Evolutionary conservation across 2,113 vertebrate species (phyloP), one percentile per base, ranked within the genome.

Genomic region (Sebastes fasciatus): DNA sequence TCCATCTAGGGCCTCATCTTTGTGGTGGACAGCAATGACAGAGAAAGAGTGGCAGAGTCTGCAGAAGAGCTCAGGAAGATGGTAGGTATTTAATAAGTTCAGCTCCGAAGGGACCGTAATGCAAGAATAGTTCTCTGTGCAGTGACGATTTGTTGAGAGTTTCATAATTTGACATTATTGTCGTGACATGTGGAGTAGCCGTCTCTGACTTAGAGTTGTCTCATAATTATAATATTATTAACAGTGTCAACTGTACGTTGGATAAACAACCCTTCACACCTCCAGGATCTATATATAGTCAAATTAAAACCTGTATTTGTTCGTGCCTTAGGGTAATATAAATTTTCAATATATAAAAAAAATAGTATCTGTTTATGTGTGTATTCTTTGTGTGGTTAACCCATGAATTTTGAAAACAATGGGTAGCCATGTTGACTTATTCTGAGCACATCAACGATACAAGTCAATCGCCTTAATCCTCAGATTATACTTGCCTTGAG

Each of bases 1-100:
- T 45, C 2, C 23, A 26, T 77, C 0, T 75, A 99, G 97, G 98
- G 97, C 71, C 96, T 98, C 78, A 98, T 98, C 95, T 99, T 98
- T 46, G 98, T 99, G 81, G 97, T 98, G 86, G 98, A 99, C 95
- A 98, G 97, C 86, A 98, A 98, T 1, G 97, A 99, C 94, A 92
- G 96, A 55, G 98, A 99, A 86, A 92, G 98, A 80, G 96, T 98
- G 77, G 91, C 95, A 12, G 98, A 99, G 82, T 97, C 97, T 52
- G 91, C 96, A 1, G 97, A 98, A 0, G 97, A 98, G 79, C 97
- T 99, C 42, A 93, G 96, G 79, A 97, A 98, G 93, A 98, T 99
- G 97, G 97, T 99, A 81, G 43, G 95, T 90, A 51, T 69, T 70
- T 45, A 3, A 4, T 14, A 1, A 5, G 4, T 67, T 58, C 12